Base-by-base conservation (phyloP, 2,113 vertebrate species). In the Sigmodon hispidus region DNA sequence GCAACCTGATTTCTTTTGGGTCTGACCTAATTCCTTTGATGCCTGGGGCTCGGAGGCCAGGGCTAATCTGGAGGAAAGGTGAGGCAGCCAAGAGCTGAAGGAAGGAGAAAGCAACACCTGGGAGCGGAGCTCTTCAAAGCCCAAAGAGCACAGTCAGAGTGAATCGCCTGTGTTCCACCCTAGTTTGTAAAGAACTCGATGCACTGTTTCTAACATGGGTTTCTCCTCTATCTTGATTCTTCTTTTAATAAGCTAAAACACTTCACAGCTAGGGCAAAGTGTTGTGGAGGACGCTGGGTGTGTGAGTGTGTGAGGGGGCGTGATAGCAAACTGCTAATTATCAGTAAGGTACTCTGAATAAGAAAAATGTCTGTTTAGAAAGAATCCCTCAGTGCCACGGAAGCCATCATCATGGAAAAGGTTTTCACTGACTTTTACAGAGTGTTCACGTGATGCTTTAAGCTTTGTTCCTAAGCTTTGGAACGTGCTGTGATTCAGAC, bases 11-110 rank as follows among this genome's bases (percentile, higher is more conserved):
- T 97, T 98, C 96, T 97, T 97, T 69, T 90, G 88, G 91, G 93
- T 97, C 90, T 98, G 97, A 97, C 96, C 97, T 97, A 97, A 97
- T 97, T 98, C 94, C 93, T 97, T 97, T 94, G 96, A 97, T 97
- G 97, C 97, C 86, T 90, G 88, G 63, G 96, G 94, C 93, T 94
- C 52, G 77, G 86, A 96, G 95, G 90, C 85, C 89, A 89, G 72
- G 52, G 85, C 88, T 97, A 92, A 97, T 97, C 90, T 97, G 80
- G 50, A 92, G 89, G 88, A 87, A 96, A 97, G 93, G 76, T 63
- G 72, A 93, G 94, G 95, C 81, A 96, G 61, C 65, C 81, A 89
- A 55, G 55, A 86, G 75, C 43, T 11, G 67, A 89, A 63, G 4
- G 6, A 77, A 95, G 55, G 29, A 75, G 92, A 88, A 88, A 88